Evolutionary conservation across 2,797 vertebrate genomes (phyloP), one percentile per base, ranked within the genome.

Genomic region (Peromyscus aztecus): DNA sequence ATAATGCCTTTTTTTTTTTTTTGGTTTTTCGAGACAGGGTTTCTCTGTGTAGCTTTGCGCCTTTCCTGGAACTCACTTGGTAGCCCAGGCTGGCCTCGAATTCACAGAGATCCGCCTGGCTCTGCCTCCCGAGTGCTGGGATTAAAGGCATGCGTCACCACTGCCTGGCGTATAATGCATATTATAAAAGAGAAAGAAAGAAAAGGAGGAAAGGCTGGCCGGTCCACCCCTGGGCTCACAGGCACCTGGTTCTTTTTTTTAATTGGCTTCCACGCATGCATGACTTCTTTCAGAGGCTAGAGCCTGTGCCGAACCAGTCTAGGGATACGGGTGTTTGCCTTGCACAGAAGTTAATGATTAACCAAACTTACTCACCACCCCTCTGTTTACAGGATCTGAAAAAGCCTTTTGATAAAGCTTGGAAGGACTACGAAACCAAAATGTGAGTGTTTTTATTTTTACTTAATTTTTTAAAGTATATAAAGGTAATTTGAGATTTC

Each of bases 381-480:
- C 92, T 98, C 77, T 97, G 92, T 98, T 98, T 89, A 55, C 98
- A 99, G 99, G 99, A 99, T 98, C 98, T 99, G 98, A 99, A 99
- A 98, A 99, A 99, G 97, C 99, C 99, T n/a, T 99, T 99, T 97
- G 99, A 99, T 98, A 99, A 99, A 99, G 99, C 99, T 94, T 99
- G 99, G 99, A 99, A 99, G 98, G 99, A 99, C 98, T 99, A 99
- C 75, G 99, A 99, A 98, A 99, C 99, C n/a, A 99, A 99, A 99
- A 99, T 99, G 99, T 99, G 99, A 99, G 99, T 99, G 95, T 97
- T 96, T 96, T 94, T 37, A 46, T 94, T 90, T 88, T 40, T 37
- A 91, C 21, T 84, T 49, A 21, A 29, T 40, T 73, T 71, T 57
- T 40, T 57, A 10, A 57, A 61, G 46, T 29, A 10, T 31, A 8